phyloP scores from a whole-genome alignment of 2,888 invertebrate species.

The Chrysolina oricalcia region DNA sequence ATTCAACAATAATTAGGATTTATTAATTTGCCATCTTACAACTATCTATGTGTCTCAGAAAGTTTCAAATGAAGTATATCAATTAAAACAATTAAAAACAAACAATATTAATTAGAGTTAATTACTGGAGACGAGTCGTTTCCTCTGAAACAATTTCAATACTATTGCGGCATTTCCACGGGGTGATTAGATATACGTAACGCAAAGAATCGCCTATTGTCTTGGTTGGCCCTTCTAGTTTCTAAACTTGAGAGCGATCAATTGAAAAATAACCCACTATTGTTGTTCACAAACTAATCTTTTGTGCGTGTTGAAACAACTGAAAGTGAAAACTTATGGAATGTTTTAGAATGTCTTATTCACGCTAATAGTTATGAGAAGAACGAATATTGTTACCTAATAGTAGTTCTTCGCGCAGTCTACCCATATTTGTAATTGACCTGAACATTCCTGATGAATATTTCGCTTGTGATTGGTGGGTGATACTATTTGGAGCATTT shows the following conservation, averaged over 20 bases:
- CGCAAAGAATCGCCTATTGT: conserved; percentile 8
- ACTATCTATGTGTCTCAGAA: neutral
- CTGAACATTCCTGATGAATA: neutral
- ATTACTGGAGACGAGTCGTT: neutral
- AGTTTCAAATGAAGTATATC: neutral
- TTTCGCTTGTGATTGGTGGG: neutral
- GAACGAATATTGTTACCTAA: conserved; percentile 4
- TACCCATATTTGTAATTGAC: neutral
- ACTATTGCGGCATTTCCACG: conserved; percentile 1
- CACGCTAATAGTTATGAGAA: conserved; percentile 7
- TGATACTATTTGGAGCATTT: too few species aligned
- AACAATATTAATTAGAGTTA: neutral
- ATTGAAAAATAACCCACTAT: conserved; percentile 9
- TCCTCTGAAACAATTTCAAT: neutral
- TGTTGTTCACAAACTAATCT: neutral
- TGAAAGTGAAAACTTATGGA: conserved; percentile 14
- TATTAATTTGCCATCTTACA: neutral
- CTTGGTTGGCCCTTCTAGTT: conserved; percentile 5
- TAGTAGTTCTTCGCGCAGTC: neutral
- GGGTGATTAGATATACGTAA: conserved; percentile 7
- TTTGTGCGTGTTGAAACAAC: conserved; percentile 10
- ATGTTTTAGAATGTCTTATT: conserved; percentile 16
- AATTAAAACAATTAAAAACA: neutral
- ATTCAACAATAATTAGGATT: too few species aligned
- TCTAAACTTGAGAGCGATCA: conserved; percentile 10